Conservation (phyloP, 1,140 invertebrate genomes). For the Aphelinus atriplicis region DNA sequence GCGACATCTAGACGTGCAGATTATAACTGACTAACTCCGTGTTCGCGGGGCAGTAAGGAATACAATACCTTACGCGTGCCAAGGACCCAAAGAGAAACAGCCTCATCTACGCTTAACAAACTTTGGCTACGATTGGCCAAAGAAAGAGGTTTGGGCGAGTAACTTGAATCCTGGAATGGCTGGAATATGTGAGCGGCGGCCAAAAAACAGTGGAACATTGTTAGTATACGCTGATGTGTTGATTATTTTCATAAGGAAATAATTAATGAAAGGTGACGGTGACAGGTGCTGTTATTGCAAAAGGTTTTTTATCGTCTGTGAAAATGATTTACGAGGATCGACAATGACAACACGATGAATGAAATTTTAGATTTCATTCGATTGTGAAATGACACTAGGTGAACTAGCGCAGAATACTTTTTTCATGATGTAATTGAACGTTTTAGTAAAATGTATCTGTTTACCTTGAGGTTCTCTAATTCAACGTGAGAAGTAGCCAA, state of each 20-base stretch:
- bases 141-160: conserved; percentile 73
- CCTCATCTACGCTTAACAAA: conserved; percentile 88
- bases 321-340: too few species aligned
- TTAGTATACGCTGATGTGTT: conserved; percentile 47
- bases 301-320: too few species aligned
- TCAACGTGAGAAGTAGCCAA: conserved; percentile 83
- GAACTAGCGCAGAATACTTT: too few species aligned
- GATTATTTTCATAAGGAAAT: conserved; percentile 51
- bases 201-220: conserved; percentile 52
- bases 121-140: conserved; percentile 70
- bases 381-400: too few species aligned
- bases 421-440: too few species aligned
- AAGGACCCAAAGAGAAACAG: conserved; percentile 89
- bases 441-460: conserved; percentile 38
- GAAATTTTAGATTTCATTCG: too few species aligned
- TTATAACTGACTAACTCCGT: background rate
- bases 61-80: conserved; percentile 86
- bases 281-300: conserved; percentile 11
- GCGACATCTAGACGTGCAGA: conserved; percentile 2
- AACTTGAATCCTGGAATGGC: conserved; percentile 75
- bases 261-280: background rate
- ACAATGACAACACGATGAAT: too few species aligned
- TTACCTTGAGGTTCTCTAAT: conserved; percentile 85
- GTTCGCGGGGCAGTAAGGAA: conserved; percentile 51
- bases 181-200: conserved; percentile 48